Conservation (phyloP, 1,140 invertebrate genomes). For the Lepidotrigona ventralis region DNA sequence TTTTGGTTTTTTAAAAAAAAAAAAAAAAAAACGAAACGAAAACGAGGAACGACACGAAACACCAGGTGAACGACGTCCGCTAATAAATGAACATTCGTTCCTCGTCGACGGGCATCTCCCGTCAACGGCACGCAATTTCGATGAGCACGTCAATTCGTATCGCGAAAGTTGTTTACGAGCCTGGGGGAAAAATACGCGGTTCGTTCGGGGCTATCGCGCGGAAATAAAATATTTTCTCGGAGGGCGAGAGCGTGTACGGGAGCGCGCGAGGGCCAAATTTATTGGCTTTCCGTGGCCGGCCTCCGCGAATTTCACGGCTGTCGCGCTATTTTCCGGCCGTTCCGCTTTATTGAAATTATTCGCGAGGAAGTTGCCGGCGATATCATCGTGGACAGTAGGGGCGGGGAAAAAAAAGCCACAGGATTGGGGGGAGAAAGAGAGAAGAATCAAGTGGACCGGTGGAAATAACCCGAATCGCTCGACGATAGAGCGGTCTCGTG, state of each 20-base stretch:
- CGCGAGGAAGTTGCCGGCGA: constrained; percentile 7
- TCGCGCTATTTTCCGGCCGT: constrained; percentile 37
- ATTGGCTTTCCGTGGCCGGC: constrained; percentile 48
- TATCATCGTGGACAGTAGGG: not conserved
- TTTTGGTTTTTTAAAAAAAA: not conserved
- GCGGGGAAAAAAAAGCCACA: not conserved
- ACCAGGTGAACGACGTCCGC: constrained; percentile 26
- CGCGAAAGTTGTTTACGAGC: constrained; percentile 62
- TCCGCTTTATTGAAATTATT: constrained; percentile 39
- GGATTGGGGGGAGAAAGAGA: not conserved
- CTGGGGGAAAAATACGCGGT: constrained; percentile 45
- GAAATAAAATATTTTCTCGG: constrained; percentile 65
- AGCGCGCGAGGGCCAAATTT: constrained; percentile 35
- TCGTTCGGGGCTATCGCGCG: constrained; percentile 16
- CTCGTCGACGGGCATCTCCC: constrained; percentile 27
- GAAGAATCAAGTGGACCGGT: constrained; percentile 11
- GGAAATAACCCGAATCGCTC: not conserved
- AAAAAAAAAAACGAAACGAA: not conserved
- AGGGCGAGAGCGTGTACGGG: not conserved
- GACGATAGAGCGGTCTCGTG: constrained; percentile 6
- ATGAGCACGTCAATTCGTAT: constrained; percentile 58
- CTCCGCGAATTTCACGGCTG: constrained; percentile 44
- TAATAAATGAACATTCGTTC: constrained; percentile 61
- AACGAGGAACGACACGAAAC: not conserved
- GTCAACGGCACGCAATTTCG: constrained; percentile 56